Evolutionary conservation across 37 sponge, comb jelly and placozoan species (phyloP).

Genomic region (Corticium candelabrum): DNA sequence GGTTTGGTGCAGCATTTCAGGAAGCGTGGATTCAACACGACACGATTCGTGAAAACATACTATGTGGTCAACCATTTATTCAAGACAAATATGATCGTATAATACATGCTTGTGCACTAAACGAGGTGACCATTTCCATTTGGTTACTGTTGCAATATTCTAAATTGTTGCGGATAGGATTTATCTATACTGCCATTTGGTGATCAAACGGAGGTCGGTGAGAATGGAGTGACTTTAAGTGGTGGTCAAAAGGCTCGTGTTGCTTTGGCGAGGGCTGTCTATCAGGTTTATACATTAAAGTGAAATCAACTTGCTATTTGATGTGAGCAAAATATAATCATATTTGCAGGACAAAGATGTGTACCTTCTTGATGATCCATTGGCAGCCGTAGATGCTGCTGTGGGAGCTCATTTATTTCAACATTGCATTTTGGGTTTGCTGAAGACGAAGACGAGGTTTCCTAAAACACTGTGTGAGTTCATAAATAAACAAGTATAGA

Average conservation of each 20-base stretch:
- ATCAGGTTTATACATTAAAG: slow-evolving; percentile 43
- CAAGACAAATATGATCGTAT: slow-evolving; percentile 47
- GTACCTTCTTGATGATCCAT: slow-evolving; percentile 90
- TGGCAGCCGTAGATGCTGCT: slow-evolving; percentile 93
- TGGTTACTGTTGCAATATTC: not conserved
- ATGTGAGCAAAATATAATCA: not conserved
- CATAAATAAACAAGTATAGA: too few species aligned
- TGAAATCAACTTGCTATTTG: not conserved
- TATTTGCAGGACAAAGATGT: slow-evolving; percentile 60
- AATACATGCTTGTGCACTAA: slow-evolving; percentile 80
- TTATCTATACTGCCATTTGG: slow-evolving; percentile 65
- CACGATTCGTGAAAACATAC: slow-evolving; percentile 79
- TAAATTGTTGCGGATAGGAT: slow-evolving; percentile 31
- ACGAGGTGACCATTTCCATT: slow-evolving; percentile 40
- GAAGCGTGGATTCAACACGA: slow-evolving; percentile 91
- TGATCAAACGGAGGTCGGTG: slow-evolving; percentile 87
- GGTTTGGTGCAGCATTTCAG: slow-evolving; percentile 30
- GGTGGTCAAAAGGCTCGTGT: slow-evolving; percentile 96
- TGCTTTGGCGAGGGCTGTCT: slow-evolving; percentile 89
- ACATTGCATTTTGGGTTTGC: slow-evolving; percentile 71
- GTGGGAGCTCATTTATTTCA: slow-evolving; percentile 76
- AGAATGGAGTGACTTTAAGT: slow-evolving; percentile 95
- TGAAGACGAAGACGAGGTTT: slow-evolving; percentile 61
- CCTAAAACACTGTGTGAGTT: too few species aligned
- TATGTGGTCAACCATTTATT: slow-evolving; percentile 66